Evolutionary conservation across 2,113 vertebrate species (phyloP).

Genomic region (Pterocles orientalis): DNA sequence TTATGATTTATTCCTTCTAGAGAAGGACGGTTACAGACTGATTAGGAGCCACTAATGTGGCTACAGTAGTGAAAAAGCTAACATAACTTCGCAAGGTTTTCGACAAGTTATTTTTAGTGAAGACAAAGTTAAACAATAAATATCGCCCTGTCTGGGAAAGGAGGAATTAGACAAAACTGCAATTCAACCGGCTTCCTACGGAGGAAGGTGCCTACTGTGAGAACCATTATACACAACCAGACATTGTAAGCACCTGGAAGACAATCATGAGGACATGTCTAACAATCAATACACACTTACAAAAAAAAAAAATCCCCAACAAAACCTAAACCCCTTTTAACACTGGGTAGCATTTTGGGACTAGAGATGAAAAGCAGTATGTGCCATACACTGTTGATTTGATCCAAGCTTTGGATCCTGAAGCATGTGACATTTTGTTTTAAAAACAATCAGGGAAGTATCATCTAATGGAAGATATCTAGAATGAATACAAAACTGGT

Average conservation of each 20-base stretch:
- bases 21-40: neutral
- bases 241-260: neutral
- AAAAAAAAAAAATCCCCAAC: neutral
- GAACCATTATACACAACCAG: neutral
- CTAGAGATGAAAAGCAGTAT: neutral
- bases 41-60: neutral
- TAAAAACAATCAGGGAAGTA: neutral
- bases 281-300: neutral
- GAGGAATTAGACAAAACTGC: constrained; percentile 10
- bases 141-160: neutral
- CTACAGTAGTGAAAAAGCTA: neutral
- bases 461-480: neutral
- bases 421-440: neutral
- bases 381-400: neutral
- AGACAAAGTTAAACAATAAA: neutral
- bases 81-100: neutral
- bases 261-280: neutral
- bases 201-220: constrained; percentile 6
- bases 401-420: neutral
- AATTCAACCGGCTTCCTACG: neutral
- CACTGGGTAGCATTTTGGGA: neutral
- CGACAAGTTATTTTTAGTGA: neutral
- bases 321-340: neutral
- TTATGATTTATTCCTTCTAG: neutral
- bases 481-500: neutral